Base-by-base conservation (phyloP, 2,888 invertebrate species). In the Dynastes grantii region DNA sequence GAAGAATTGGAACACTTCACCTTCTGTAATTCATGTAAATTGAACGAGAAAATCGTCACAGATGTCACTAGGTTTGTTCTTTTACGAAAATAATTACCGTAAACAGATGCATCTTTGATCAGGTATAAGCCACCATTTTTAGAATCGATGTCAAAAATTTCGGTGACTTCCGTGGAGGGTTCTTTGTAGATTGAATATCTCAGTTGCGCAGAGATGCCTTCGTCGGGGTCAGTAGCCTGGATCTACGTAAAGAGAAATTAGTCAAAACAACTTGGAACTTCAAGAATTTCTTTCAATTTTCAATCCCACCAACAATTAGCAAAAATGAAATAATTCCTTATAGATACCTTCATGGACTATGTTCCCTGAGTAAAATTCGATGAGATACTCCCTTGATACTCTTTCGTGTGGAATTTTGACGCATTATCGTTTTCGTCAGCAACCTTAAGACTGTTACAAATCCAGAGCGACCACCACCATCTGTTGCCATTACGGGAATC, bases 1-100 rank as follows among this genome's bases (percentile, higher is more conserved):
- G 90, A 97, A 97, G 88, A 98, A 95, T 89, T 96, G 96, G 88
- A 96, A 94, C 76, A 94, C 91, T 88, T 95, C 93, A 79, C 94
- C 94, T 87, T 93, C 95, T 94, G 85, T 67, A 90, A 90, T 45
- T 32, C 2, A 5, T 32, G 5, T 32, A 68, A 67, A 45, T n/a
- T 13, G 16, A 53, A 53, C 1, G n/a, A 53, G n/a, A 16, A 53
- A 53, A 53, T 16, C 0, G 16, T 16, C 0, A 16, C 13, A 53
- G n/a, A 32, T 32, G 4, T 32, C 5, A 5, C 32, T 3, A 5
- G 53, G 1, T n/a, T 13, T 13, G 13, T 2, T 53, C 16, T 22
- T 45, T 45, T 11, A 2, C 11, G 11, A 45, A 45, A 45, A 11
- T 45, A 45, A 45, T 45, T 86, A 89, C 89, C 88, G 83, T 84